These are phyloP conservation scores for Drosophila sp. DNA, from an alignment of 1,140 invertebrate species.

Conservation along the genomic window DNA sequence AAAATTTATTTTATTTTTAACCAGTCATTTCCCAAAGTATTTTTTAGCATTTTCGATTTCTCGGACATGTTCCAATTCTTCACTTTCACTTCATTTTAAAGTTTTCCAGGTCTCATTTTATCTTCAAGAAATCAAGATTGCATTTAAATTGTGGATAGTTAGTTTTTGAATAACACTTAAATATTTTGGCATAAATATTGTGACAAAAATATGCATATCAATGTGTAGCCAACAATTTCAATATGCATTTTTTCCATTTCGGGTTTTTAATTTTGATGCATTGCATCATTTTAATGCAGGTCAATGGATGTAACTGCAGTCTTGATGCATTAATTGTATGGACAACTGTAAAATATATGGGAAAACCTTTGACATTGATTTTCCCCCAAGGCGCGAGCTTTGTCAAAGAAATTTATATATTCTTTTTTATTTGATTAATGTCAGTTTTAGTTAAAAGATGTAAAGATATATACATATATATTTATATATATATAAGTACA, in stretches of 20 bases:
- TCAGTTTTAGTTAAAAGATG: conserved; percentile 19
- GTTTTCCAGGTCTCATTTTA: too few relatives aligned
- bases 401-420: conserved; percentile 80
- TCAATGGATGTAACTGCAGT: conserved; percentile 41
- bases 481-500: conserved; percentile 3
- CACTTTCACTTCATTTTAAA: too few relatives aligned
- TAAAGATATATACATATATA: conserved; percentile 12
- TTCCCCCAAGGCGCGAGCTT: conserved; percentile 26
- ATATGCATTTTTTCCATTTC: conserved; percentile 39
- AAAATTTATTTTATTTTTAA: conserved; percentile 66
- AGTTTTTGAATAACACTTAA: too few relatives aligned
- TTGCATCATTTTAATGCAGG: conserved; percentile 37
- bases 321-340: conserved; percentile 68
- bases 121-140: too few relatives aligned
- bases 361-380: not conserved
- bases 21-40: not conserved
- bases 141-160: too few relatives aligned
- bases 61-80: too few relatives aligned
- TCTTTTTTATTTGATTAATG: conserved; percentile 30
- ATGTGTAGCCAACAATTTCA: conserved; percentile 43
- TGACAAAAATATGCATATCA: conserved; percentile 38
- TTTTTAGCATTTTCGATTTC: too few relatives aligned
- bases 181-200: too few relatives aligned
- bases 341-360: conserved; percentile 48
- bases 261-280: conserved; percentile 32